Conservation (phyloP, 2,113 vertebrate genomes). For the Mastomys natalensis region DNA sequence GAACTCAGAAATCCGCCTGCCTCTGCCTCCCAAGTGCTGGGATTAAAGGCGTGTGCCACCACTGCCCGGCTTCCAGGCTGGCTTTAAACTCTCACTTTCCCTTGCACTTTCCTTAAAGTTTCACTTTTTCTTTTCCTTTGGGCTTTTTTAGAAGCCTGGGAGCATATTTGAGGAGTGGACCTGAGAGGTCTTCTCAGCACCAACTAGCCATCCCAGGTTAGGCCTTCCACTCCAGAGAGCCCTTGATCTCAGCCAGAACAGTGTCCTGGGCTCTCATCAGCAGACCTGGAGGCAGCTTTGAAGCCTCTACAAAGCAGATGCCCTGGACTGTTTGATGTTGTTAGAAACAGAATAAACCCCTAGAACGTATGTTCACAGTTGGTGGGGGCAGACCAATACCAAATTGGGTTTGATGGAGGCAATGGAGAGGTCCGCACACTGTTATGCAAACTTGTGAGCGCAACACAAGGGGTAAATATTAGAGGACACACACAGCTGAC, state of each 20-base stretch:
- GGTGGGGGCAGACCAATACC: not conserved
- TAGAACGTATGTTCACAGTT: not conserved
- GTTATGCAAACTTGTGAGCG: not conserved
- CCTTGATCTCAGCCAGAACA: not conserved
- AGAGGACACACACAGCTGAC: not conserved
- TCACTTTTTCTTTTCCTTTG: not conserved
- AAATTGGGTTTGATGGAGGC: not conserved
- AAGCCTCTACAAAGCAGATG: not conserved
- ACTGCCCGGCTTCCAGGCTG: no score
- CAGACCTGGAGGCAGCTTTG: not conserved
- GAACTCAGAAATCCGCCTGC: no score
- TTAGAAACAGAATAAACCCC: not conserved
- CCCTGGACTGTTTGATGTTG: not conserved
- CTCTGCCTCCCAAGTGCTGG: no score
- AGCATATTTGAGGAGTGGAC: not conserved
- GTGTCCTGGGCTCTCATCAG: rapidly evolving
- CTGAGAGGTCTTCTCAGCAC: not conserved
- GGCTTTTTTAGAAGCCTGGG: not conserved
- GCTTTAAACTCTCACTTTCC: not conserved
- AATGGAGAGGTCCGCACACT: not conserved
- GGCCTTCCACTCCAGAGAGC: not conserved
- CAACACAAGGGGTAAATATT: not conserved
- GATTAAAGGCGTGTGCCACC: no score
- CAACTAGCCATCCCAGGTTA: not conserved
- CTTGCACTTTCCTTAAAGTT: not conserved